A percentile compares a stretch with the other conserved stretches of the same genome.
Conservation (phyloP, 1,140 invertebrate species). For the Oppia nitens region DNA sequence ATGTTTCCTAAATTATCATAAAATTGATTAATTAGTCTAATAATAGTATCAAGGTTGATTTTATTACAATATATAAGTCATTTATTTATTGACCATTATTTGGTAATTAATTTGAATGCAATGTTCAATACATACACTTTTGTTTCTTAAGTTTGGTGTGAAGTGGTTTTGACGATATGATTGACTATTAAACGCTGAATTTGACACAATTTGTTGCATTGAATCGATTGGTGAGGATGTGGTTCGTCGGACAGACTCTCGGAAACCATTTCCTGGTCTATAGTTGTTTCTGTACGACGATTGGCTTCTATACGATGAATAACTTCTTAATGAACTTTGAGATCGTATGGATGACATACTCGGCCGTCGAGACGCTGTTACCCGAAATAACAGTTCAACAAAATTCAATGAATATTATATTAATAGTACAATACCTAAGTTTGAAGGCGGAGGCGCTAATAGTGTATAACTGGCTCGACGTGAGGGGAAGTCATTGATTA, state of each 20-base stretch:
- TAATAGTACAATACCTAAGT: slow-evolving; percentile 5
- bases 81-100: no score
- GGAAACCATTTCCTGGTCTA: not conserved
- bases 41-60: no score
- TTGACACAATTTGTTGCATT: not conserved
- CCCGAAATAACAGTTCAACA: not conserved
- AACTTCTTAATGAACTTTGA: slow-evolving; percentile 13
- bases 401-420: not conserved
- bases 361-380: slow-evolving; percentile 16
- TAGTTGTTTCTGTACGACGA: slow-evolving; percentile 4
- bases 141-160: not conserved
- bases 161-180: not conserved
- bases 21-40: no score
- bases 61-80: no score
- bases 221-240: slow-evolving; percentile 14
- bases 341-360: slow-evolving; percentile 18
- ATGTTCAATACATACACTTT: not conserved
- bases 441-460: slow-evolving; percentile 14
- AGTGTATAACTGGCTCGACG: slow-evolving; percentile 16
- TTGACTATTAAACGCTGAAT: not conserved
- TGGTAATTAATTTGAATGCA: not conserved
- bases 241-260: slow-evolving; percentile 12
- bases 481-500: slow-evolving; percentile 15
- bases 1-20: not conserved
- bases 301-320: slow-evolving; percentile 11